Base-by-base conservation (phyloP, 2,888 invertebrate species). In the Lycophotia porphyrea region DNA sequence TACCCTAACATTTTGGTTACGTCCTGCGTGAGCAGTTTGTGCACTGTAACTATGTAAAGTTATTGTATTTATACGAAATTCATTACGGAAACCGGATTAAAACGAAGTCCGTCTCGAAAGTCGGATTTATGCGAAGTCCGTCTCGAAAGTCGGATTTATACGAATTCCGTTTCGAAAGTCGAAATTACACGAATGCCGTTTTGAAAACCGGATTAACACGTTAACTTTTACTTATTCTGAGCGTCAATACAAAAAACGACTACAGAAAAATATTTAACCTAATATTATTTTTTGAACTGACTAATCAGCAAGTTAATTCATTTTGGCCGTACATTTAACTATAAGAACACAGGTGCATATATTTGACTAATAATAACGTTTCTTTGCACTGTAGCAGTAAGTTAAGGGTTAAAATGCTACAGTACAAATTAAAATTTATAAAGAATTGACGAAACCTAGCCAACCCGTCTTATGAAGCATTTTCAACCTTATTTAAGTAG, bases 1-100 rank as follows among this genome's bases (percentile, higher is more conserved):
- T 90, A 90, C 74, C 87, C 91, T 92, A 92, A 84, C 77, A 79
- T 91, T 94, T 94, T 94, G 93, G 94, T 94, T 93, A 89, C 69
- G 78, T 84, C 68, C 89, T 87, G 90, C 89, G 78, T 64, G 64
- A 68, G 92, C 90, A 90, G 88, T 93, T 95, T 94, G 95, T 94
- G 94, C 94, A 91, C 90, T 85, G 85, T 90, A 47, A 18, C 21
- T 47, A 80, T 70, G 76, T 84, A 60, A 74, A 64, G 60, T 72
- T 86, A 75, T 58, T 78, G n/a, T 81, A 68, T 61, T 49, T 64
- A 63, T 63, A 18, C 52, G 58, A 68, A 70, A 71, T 76, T 36
- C 31, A 11, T 44, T 44, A 18, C 24, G 44, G n/a, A 18, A 36
- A 44, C 21, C 47, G 11, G 60, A 44, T 36, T 34, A 27, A 68